Base-by-base conservation (phyloP, 2,113 vertebrate species). In the Acanthochromis polyacanthus region DNA sequence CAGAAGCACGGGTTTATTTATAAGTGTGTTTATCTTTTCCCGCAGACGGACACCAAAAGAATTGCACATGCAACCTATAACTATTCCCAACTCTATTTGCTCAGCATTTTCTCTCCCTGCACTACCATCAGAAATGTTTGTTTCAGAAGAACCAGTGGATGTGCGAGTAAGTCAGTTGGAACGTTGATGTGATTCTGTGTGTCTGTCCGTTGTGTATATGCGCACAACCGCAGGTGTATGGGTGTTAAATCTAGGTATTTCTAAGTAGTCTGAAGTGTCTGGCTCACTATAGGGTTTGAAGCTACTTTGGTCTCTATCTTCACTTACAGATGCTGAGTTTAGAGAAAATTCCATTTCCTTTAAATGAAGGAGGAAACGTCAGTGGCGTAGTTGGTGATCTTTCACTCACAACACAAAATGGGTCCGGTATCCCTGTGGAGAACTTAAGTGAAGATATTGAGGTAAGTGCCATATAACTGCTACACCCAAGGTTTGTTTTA, bases 321-420 rank as follows among this genome's bases (percentile, higher is more conserved):
- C 10, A 23, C 55, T 55, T 38, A 74, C 71, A 99, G 98, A 96
- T 98, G 96, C 90, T 96, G 83, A 96, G 93, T 81, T 95, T 96
- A 59, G 85, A 89, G 0, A 52, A 86, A 80, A 98, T 95, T 63
- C 97, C 96, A 9, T 98, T 96, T 85, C 91, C 88, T 12, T 93
- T 93, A 89, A 80, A 63, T 38, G 68, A 90, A 15, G 89, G 59
- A 2, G 86, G 93, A 15, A 71, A 89, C 19, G 88, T 98, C 87
- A 96, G 91, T 2, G 94, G 96, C 70, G 74, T 82, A 19, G 83
- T 97, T 11, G 96, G 91, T 58, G 89, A 88, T 71, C 91, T 99
- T 11, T 91, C 92, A 62, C 92, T 99, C 58, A 95, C 95, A 69
- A 90, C 56, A 57, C 52, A 88, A 43, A 75, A 96, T 83, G 97